phyloP scores from a whole-genome alignment of 2,113 vertebrate species.

The Climacteris rufus region DNA sequence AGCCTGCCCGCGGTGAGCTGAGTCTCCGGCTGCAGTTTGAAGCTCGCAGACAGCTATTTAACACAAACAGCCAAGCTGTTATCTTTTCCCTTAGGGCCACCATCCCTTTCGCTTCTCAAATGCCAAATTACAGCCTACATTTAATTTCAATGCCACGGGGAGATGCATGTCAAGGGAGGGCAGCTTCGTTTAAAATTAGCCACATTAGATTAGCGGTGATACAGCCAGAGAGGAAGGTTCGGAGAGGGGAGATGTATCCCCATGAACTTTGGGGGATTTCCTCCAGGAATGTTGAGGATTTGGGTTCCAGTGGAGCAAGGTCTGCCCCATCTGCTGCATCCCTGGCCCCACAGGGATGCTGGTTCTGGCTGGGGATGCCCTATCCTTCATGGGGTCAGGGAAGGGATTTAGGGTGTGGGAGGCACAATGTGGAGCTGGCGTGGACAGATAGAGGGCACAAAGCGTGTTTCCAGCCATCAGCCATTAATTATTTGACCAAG shows the following conservation, averaged over 20 bases:
- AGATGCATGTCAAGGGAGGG: conserved; percentile 64
- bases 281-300: neutral
- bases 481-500: neutral
- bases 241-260: neutral
- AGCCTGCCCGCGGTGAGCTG: conserved; percentile 42
- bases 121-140: conserved; percentile 71
- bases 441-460: neutral
- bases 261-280: conserved; percentile 11
- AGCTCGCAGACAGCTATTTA: conserved; percentile 71
- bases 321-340: neutral
- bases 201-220: conserved; percentile 36
- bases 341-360: neutral
- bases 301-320: fast-evolving
- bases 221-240: neutral
- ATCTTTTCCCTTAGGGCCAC: conserved; percentile 72
- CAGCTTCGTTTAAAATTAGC: conserved; percentile 65
- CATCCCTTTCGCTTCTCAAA: conserved; percentile 71
- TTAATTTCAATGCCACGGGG: conserved; percentile 67
- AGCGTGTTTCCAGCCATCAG: neutral
- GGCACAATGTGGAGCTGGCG: fast-evolving
- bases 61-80: conserved; percentile 71
- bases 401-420: neutral
- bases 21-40: conserved; percentile 62
- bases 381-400: fast-evolving
- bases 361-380: neutral